Conservation (phyloP, 1,140 invertebrate genomes). For the Andricus grossulariae region DNA sequence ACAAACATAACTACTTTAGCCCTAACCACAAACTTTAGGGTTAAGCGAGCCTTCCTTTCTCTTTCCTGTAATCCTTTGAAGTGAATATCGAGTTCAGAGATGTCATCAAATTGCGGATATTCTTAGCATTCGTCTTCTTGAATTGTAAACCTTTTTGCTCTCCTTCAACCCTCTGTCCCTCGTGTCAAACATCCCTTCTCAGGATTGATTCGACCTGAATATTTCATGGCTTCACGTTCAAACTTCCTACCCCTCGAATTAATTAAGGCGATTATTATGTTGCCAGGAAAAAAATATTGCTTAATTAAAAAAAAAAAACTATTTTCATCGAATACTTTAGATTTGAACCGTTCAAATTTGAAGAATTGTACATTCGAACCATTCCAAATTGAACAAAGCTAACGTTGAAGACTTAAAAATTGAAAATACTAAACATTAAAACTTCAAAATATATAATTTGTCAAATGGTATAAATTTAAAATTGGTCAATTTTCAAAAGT, state of each 20-base stretch:
- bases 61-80: constrained; percentile 62
- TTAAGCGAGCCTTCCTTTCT: constrained; percentile 72
- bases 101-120: neutral
- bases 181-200: constrained; percentile 37
- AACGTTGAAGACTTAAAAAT: neutral
- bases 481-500: too few species aligned
- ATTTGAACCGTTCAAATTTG: too few species aligned
- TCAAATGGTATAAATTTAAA: too few species aligned
- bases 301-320: neutral
- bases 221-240: constrained; percentile 67
- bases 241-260: constrained; percentile 60
- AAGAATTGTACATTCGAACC: too few species aligned
- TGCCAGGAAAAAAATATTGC: neutral
- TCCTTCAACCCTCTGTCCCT: constrained; percentile 35
- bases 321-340: too few species aligned
- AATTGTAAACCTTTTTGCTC: constrained; percentile 38
- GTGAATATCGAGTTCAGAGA: constrained; percentile 5
- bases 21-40: constrained; percentile 73
- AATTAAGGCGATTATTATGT: constrained; percentile 37
- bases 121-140: too few species aligned
- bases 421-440: too few species aligned
- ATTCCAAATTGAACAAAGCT: neutral
- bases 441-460: too few species aligned
- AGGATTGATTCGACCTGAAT: constrained; percentile 75
- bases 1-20: constrained; percentile 76